These are phyloP conservation scores for Ichneumoninae sp. DNA, from an alignment of 2,888 invertebrate species.

Conservation along the genomic window DNA sequence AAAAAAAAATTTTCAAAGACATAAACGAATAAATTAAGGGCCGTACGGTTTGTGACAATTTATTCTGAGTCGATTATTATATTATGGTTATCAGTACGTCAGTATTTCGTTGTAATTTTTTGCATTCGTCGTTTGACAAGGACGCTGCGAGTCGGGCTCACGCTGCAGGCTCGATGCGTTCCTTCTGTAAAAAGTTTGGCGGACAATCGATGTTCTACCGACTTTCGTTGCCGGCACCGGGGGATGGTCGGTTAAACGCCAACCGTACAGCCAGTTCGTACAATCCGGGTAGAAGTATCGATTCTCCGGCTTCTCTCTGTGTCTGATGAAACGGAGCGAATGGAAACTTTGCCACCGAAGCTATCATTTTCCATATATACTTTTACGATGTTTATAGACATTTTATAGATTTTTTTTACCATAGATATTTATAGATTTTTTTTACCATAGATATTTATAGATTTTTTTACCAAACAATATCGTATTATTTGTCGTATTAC, in stretches of 20 bases:
- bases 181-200: slow-evolving; percentile 75
- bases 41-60: background rate
- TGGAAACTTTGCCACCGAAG: background rate
- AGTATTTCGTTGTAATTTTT: slow-evolving; percentile 74
- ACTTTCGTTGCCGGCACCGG: slow-evolving; percentile 65
- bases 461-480: background rate
- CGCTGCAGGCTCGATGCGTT: slow-evolving; percentile 74
- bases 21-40: background rate
- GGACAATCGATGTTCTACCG: slow-evolving; percentile 71
- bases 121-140: slow-evolving; percentile 68
- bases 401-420: background rate
- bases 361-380: background rate
- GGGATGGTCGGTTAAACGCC: slow-evolving; percentile 77
- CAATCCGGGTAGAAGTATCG: slow-evolving; percentile 79
- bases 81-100: slow-evolving; percentile 58
- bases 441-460: slow-evolving; percentile 10
- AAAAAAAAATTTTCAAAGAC: no score
- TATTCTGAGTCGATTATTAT: background rate
- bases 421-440: slow-evolving; percentile 1
- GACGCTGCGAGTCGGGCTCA: slow-evolving; percentile 75
- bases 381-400: background rate
- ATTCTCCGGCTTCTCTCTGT: slow-evolving; percentile 76
- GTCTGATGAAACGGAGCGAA: slow-evolving; percentile 66
- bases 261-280: slow-evolving; percentile 79
- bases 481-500: slow-evolving; percentile 63